These are phyloP conservation scores for Ctenopoma multispine DNA, from an alignment of 2,797 vertebrate genomes.

Conservation along the genomic window DNA sequence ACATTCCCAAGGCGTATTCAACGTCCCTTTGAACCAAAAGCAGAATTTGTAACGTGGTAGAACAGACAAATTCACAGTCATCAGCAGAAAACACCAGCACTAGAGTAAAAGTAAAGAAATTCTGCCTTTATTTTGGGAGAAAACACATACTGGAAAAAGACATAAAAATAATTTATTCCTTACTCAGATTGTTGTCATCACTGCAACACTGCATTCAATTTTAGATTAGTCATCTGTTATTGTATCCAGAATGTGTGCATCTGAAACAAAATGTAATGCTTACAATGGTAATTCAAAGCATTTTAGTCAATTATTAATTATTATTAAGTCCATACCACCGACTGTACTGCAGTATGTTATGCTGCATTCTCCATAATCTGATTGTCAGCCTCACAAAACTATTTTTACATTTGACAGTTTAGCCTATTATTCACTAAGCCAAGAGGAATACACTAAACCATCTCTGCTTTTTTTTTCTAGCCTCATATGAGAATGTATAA, in stretches of 20 bases:
- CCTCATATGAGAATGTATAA: background rate
- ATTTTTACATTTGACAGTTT: background rate
- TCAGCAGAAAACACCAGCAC: constrained; percentile 4
- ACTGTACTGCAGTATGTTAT: background rate
- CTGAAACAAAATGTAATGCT: background rate
- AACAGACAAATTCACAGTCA: background rate
- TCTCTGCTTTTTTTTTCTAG: too few relatives aligned
- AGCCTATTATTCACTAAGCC: background rate
- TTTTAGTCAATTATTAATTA: constrained; percentile 1
- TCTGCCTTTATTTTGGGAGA: background rate
- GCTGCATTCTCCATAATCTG: background rate
- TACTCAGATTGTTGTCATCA: constrained; percentile 1
- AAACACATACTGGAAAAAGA: background rate
- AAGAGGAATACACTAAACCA: background rate
- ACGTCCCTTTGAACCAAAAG: background rate
- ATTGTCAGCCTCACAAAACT: background rate
- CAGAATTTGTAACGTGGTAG: background rate
- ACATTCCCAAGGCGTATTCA: background rate
- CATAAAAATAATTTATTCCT: background rate
- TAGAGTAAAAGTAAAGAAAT: background rate
- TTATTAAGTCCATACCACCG: background rate
- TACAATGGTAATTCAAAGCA: background rate
- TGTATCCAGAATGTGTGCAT: constrained; percentile 6
- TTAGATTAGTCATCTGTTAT: constrained; percentile 17
- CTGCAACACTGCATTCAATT: constrained; percentile 10